A percentile compares a stretch with the other conserved stretches of the same genome.
Evolutionary conservation across 2,888 invertebrate species (phyloP).

Genomic region (Tromatobia lineatoria): DNA sequence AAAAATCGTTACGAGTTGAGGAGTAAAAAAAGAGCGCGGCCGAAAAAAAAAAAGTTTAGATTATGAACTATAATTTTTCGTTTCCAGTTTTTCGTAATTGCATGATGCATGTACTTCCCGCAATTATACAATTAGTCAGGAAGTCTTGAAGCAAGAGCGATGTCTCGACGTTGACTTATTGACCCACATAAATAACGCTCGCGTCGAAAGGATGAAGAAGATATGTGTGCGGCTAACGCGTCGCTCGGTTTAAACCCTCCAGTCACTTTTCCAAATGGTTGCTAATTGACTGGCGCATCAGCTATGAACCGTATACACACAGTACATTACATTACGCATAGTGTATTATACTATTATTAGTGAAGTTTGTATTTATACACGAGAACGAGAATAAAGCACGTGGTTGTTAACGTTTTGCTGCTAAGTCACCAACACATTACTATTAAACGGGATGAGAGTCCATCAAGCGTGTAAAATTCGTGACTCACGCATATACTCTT

Average conservation of each 20-base stretch:
- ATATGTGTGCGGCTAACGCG: constrained; percentile 20
- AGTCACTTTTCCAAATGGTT: constrained; percentile 1
- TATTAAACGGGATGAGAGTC: not conserved
- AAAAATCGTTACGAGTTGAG: not conserved
- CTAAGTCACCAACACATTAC: constrained; percentile 17
- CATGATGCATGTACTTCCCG: constrained; percentile 3
- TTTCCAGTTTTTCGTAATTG: constrained; percentile 4
- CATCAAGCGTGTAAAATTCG: not conserved
- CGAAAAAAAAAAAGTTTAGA: not conserved
- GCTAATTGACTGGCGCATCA: constrained; percentile 27
- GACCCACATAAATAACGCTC: constrained; percentile 37
- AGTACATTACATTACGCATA: not conserved
- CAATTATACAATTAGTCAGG: constrained; percentile 24
- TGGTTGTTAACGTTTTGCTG: constrained; percentile 28
- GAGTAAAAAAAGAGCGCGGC: not conserved
- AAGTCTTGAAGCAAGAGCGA: constrained; percentile 11
- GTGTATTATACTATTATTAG: not conserved
- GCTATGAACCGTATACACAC: not conserved
- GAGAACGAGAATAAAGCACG: constrained; percentile 26
- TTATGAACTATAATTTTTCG: not conserved
- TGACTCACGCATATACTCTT: constrained; percentile 29
- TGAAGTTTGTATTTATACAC: not conserved
- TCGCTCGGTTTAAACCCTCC: constrained; percentile 11
- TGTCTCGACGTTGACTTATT: constrained; percentile 40
- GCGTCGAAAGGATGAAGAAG: constrained; percentile 25